Evolutionary conservation across 2,797 vertebrate species (phyloP).

Genomic region (Bradypodion ventrale): DNA sequence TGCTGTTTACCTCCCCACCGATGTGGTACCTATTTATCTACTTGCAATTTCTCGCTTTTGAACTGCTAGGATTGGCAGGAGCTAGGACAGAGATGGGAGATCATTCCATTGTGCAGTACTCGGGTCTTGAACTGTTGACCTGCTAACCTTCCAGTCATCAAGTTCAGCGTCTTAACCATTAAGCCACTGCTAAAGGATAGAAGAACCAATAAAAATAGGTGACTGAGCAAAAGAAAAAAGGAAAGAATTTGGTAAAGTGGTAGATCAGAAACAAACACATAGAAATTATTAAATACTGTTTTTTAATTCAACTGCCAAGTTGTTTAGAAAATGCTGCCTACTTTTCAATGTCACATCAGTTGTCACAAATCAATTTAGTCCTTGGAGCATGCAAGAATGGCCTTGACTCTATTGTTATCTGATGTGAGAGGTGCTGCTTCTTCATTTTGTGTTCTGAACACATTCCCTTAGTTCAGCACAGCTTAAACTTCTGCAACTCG

Average conservation of each 20-base stretch:
- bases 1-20: no score
- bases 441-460: not conserved
- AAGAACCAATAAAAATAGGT: no score
- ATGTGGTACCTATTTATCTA: no score
- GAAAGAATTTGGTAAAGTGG: not conserved
- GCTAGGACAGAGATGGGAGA: no score
- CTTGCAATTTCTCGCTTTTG: no score
- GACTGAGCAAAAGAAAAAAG: no score
- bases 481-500: not conserved
- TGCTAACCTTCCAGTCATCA: no score
- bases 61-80: no score
- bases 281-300: not conserved
- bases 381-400: not conserved
- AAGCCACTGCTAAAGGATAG: no score
- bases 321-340: not conserved
- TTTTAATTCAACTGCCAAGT: not conserved
- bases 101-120: no score
- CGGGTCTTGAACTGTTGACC: no score
- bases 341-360: not conserved
- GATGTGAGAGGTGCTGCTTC: not conserved
- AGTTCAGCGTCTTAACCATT: no score
- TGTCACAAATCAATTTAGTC: not conserved
- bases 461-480: not conserved
- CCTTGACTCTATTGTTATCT: not conserved
- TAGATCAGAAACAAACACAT: not conserved